phyloP scores from a whole-genome alignment of 2,888 invertebrate species.

The Folsomia manolachei region DNA sequence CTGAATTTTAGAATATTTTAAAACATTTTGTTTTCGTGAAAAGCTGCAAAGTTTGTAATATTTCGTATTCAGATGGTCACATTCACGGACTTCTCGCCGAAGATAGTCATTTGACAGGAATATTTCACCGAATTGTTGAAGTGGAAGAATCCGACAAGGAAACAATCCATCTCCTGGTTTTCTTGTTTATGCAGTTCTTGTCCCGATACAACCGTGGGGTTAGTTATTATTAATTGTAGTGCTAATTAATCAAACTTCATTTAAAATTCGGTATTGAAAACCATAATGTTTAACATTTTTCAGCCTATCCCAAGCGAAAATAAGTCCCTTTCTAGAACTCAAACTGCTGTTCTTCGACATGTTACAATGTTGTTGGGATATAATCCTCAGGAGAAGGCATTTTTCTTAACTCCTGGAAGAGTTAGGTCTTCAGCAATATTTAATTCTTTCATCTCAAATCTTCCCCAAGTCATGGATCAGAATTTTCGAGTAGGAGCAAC shows the following conservation, averaged over 20 bases:
- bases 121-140: slow-evolving; percentile 84
- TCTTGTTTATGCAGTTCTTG: slow-evolving; percentile 95
- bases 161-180: slow-evolving; percentile 89
- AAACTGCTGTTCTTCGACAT: slow-evolving; percentile 85
- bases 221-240: no score
- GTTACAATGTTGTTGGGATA: slow-evolving; percentile 89
- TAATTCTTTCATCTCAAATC: slow-evolving; percentile 88
- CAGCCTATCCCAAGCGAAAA: slow-evolving; percentile 83
- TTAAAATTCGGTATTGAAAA: not conserved
- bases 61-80: slow-evolving; percentile 64
- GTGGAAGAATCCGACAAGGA: slow-evolving; percentile 92
- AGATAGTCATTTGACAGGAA: slow-evolving; percentile 71
- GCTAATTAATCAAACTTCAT: not conserved
- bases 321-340: slow-evolving; percentile 72
- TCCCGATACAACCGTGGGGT: slow-evolving; percentile 59
- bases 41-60: no score
- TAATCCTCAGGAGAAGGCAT: slow-evolving; percentile 83
- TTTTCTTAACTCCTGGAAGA: slow-evolving; percentile 83
- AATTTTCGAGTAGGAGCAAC: slow-evolving; percentile 91
- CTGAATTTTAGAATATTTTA: no score
- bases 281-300: slow-evolving; percentile 9
- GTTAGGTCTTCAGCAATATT: slow-evolving; percentile 89
- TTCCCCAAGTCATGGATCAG: slow-evolving; percentile 91
- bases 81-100: slow-evolving; percentile 84
- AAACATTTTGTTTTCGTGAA: not conserved